phyloP scores from a whole-genome alignment of 1,140 invertebrate genomes.

The Heliconius himera region DNA sequence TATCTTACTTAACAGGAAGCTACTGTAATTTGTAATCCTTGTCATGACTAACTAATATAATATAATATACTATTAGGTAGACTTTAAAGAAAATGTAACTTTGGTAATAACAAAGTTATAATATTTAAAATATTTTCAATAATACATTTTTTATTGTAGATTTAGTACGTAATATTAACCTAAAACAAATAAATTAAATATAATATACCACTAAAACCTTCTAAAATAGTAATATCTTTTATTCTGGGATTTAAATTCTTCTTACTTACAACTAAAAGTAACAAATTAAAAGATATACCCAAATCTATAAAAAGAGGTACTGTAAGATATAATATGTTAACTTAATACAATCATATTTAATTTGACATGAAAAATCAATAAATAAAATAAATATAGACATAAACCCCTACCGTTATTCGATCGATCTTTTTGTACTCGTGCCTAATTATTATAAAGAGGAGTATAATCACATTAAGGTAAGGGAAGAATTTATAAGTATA shows the following conservation, averaged over 20 bases:
- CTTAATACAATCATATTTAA: neutral
- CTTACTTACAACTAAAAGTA: slow-evolving; percentile 69
- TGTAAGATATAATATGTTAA: slow-evolving; percentile 42
- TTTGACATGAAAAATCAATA: neutral
- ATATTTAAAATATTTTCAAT: slow-evolving; percentile 42
- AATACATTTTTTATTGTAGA: slow-evolving; percentile 34
- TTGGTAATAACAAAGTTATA: slow-evolving; percentile 64
- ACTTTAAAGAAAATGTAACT: slow-evolving; percentile 54
- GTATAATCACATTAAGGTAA: neutral
- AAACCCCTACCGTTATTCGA: neutral
- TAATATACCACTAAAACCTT: slow-evolving; percentile 49
- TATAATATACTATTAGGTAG: slow-evolving; percentile 27
- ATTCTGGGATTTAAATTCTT: slow-evolving; percentile 73
- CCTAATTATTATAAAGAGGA: neutral
- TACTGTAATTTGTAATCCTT: slow-evolving; percentile 17
- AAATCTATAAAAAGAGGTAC: slow-evolving; percentile 60
- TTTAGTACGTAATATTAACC: slow-evolving; percentile 36
- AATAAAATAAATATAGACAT: neutral
- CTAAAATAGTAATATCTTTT: slow-evolving; percentile 71
- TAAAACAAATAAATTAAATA: slow-evolving; percentile 68
- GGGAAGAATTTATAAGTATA: neutral
- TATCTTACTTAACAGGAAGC: slow-evolving; percentile 31
- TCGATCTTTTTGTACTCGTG: neutral
- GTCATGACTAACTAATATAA: slow-evolving; percentile 4
- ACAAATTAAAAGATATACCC: slow-evolving; percentile 61